Evolutionary conservation across 2,888 invertebrate species (phyloP).

Genomic region (Drosophila borborema): DNA sequence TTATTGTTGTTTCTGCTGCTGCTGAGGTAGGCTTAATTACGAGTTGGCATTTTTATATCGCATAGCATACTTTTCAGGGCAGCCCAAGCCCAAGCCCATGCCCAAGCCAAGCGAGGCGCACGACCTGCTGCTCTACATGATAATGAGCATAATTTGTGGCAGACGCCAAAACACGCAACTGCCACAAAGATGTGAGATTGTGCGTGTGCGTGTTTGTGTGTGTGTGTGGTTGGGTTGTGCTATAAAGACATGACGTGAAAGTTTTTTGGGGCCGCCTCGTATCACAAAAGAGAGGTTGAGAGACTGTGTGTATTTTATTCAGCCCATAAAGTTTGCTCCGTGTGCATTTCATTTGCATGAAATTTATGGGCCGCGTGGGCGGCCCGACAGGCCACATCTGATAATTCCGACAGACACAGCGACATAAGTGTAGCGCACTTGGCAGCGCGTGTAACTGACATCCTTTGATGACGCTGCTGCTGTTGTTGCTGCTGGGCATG

Average conservation of each 20-base stretch:
- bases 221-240: background rate
- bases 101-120: background rate
- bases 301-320: conserved; percentile 7
- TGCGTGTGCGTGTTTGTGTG: background rate
- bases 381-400: conserved; percentile 11
- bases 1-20: background rate
- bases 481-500: background rate
- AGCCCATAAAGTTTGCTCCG: conserved; percentile 43
- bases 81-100: background rate
- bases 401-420: conserved; percentile 17
- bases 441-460: conserved; percentile 18
- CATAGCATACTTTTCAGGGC: conserved; percentile 66
- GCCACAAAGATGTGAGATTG: conserved; percentile 18
- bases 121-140: conserved; percentile 26
- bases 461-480: conserved; percentile 10
- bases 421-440: conserved; percentile 30
- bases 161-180: conserved; percentile 39
- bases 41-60: conserved; percentile 39
- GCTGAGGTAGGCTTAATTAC: conserved; percentile 48
- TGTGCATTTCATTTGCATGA: conserved; percentile 61
- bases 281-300: conserved; percentile 11
- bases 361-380: conserved; percentile 33
- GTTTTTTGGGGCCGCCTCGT: conserved; percentile 23
- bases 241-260: conserved; percentile 33
- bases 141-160: conserved; percentile 70